Evolutionary conservation across 2,797 vertebrate species (phyloP), one percentile per base, ranked within the genome.

Genomic region (Xiphorhynchus erythropygius): DNA sequence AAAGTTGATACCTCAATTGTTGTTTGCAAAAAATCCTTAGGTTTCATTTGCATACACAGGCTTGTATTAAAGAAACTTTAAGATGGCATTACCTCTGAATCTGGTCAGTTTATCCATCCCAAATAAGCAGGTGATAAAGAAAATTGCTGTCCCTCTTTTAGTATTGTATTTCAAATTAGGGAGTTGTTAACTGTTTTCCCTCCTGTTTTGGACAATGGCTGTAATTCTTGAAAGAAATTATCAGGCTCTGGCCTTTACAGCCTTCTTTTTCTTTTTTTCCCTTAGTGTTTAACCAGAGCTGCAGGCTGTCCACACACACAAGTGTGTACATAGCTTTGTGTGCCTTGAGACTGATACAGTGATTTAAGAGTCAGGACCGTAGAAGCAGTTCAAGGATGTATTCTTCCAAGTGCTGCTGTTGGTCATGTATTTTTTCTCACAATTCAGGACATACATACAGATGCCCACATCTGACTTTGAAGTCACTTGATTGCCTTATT

Each of bases 221-320:
- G 47, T 32, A 65, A 33, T 85, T 84, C 37, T 65, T 82, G 27
- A 69, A 71, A 75, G 18, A 79, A 64, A 37, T 37, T 13, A 18
- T 6, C 28, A 42, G 7, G 2, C 12, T 67, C 30, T 94, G 62
- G 5, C 62, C 24, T 92, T 68, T 60, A 32, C 25, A 87, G 52
- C 22, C 22, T 56, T 37, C 10, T n/a, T 11, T 35, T 50, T 27
- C 32, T 9, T 39, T 41, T 41, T 10, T 37, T 18, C 25, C 50
- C 18, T 21, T 60, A 2, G 11, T 62, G 5, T 63, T 84, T 75
- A 71, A 60, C 5, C 4, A 4, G 5, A 46, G 27, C 19, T 77
- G 11, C 23, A n/a, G 5, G 7, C 24, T 2, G 4, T 59, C 42
- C 12, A 37, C n/a, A 18, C 3, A 2, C n/a, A 32, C 4, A 46